These are phyloP conservation scores for Pocillopora damicornis DNA, from an alignment of 64 coral and sea anemone species.

Conservation along the genomic window DNA sequence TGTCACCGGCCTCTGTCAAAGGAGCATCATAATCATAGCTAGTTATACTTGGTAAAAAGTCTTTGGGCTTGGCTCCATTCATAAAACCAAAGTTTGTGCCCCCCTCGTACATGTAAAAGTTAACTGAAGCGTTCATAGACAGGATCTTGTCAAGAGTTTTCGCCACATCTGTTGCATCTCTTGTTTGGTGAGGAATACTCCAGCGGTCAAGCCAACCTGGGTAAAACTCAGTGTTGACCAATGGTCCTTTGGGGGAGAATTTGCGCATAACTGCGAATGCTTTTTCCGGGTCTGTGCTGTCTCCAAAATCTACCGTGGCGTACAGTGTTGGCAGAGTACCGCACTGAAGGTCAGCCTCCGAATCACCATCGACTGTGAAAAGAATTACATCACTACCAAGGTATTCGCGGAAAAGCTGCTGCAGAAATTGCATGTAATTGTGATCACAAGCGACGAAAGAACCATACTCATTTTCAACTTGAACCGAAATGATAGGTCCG, in stretches of 20 bases:
- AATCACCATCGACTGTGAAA: constrained; percentile 69
- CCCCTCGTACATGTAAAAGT: constrained; percentile 91
- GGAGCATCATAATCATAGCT: constrained; percentile 96
- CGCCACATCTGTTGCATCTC: constrained; percentile 38
- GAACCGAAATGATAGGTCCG: constrained; percentile 79
- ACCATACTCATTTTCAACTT: constrained; percentile 62
- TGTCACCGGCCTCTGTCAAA: constrained; percentile 75
- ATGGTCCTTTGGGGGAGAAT: constrained; percentile 68
- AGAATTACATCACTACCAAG: constrained; percentile 66
- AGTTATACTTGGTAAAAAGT: constrained; percentile 61
- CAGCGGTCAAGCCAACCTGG: constrained; percentile 79
- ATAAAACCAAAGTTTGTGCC: constrained; percentile 91
- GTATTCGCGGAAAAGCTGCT: constrained; percentile 56
- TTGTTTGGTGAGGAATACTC: constrained; percentile 65
- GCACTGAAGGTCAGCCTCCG: constrained; percentile 30
- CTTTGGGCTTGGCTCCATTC: constrained; percentile 53
- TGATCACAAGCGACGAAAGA: constrained; percentile 54
- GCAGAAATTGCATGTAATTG: constrained; percentile 47
- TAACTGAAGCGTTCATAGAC: constrained; percentile 77
- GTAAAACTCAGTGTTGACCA: constrained; percentile 88
- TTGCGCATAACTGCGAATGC: constrained; percentile 68
- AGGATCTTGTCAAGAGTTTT: constrained; percentile 78
- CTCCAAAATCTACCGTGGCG: constrained; percentile 66
- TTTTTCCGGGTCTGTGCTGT: constrained; percentile 38
- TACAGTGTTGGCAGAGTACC: constrained; percentile 74